Base-by-base conservation (phyloP, 2,113 vertebrate species). In the Tragelaphus imberbis region DNA sequence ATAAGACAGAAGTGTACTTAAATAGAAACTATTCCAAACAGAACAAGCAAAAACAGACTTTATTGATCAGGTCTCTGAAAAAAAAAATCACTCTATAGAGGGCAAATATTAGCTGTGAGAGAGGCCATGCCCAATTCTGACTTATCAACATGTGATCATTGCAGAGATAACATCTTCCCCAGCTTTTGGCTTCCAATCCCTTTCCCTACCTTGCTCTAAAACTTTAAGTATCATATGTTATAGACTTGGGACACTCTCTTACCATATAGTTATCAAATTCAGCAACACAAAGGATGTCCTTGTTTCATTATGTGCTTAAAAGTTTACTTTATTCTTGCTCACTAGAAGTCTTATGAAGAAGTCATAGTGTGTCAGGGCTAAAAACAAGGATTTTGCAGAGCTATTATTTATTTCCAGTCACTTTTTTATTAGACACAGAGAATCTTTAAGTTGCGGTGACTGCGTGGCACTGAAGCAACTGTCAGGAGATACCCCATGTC, bases 381-480 rank as follows among this genome's bases (percentile, higher is more conserved):
- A 25, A 23, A 49, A 49, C 14, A 63, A 87, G 10, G 30, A 84
- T 75, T 77, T 17, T 47, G 17, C 3, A 71, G 36, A 55, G 1
- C 8, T 23, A 3, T 77, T 53, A 28, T 80, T 87, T 58, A 47
- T 71, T 86, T 71, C 53, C 21, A 61, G 3, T 71, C 10, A 68
- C 7, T 21, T 87, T 21, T 13, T 19, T 25, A 65, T 80, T 88
- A 85, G 30, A 85, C 14, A 71, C 6, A 94, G 44, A 4, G 92
- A 89, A 92, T 44, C 36, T 77, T 77, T 44, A 21, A 77, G 11
- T 23, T 71, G 68, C 5, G 6, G 68, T 6, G 19, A 71, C 68
- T 71, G n/a, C 0, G 0, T 0, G 1, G 19, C 5, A 6, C n/a
- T 71, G 68, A 19, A 71, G n/a, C 68, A 71, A 71, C 19, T 23